A percentile compares a stretch with the other conserved stretches of the same genome.
phyloP scores from a whole-genome alignment of 2,797 vertebrate species.

The Psittacula derbiana region DNA sequence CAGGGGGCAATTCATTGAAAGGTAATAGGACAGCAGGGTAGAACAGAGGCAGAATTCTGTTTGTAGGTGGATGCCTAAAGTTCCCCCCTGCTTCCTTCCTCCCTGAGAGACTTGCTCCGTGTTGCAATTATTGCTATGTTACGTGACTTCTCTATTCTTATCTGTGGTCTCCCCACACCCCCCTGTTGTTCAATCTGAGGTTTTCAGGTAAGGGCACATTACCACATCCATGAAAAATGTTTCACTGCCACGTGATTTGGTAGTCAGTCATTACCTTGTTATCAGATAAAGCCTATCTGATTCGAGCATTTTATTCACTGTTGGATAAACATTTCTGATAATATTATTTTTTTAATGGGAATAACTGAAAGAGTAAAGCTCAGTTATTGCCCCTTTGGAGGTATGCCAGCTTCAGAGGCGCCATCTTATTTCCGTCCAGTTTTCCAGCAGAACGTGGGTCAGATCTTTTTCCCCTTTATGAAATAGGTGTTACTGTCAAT shows the following conservation, averaged over 20 bases:
- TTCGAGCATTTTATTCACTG: slow-evolving; percentile 71
- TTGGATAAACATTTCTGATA: slow-evolving; percentile 79
- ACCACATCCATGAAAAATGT: slow-evolving; percentile 65
- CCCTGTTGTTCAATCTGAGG: slow-evolving; percentile 43
- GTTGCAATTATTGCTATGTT: not conserved
- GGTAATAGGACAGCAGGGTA: not conserved
- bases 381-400: slow-evolving; percentile 40
- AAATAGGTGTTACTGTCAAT: not conserved
- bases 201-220: slow-evolving; percentile 70
- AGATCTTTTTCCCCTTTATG: not conserved
- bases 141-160: slow-evolving; percentile 53
- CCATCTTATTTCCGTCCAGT: slow-evolving; percentile 5
- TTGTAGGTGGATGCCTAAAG: not conserved
- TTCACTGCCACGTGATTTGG: slow-evolving; percentile 77
- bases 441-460: not conserved
- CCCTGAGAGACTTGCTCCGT: not conserved
- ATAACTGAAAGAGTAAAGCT: slow-evolving; percentile 51
- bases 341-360: slow-evolving; percentile 49
- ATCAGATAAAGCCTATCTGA: slow-evolving; percentile 82
- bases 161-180: not conserved
- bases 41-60: not conserved
- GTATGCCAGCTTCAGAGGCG: not conserved
- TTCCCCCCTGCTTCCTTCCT: not conserved
- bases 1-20: not conserved
- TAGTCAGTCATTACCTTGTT: slow-evolving; percentile 72